These are phyloP conservation scores for Gymnobelideus leadbeateri DNA, from an alignment of 2,113 vertebrate species.

Conservation along the genomic window DNA sequence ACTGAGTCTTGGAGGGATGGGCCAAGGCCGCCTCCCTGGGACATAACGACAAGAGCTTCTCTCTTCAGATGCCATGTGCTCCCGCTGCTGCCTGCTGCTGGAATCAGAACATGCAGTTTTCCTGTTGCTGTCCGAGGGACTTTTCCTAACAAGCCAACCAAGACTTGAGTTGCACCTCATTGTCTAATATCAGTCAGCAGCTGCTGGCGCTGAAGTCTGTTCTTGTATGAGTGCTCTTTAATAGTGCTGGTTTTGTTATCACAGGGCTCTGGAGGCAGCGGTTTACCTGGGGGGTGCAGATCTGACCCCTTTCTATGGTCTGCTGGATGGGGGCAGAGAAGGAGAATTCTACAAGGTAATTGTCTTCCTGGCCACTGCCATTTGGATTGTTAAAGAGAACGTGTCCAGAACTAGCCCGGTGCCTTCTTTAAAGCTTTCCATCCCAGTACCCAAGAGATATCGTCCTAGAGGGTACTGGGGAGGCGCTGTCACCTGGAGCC, in stretches of 20 bases:
- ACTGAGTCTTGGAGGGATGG: not conserved
- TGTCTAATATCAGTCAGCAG: not conserved
- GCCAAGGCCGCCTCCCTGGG: no score
- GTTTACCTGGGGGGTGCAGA: slow-evolving; percentile 90
- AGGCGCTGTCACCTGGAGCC: not conserved
- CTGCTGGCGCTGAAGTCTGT: not conserved
- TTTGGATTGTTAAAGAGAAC: slow-evolving; percentile 26
- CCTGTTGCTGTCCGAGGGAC: not conserved
- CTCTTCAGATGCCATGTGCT: not conserved
- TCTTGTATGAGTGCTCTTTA: slow-evolving; percentile 41
- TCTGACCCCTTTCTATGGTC: slow-evolving; percentile 91
- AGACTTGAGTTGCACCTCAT: not conserved
- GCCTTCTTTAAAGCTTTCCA: slow-evolving; percentile 5
- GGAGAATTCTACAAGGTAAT: slow-evolving; percentile 92
- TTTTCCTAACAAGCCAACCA: not conserved
- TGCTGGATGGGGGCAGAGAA: slow-evolving; percentile 91
- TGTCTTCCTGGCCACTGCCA: slow-evolving; percentile 43
- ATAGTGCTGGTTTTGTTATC: slow-evolving; percentile 53
- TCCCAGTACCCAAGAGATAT: slow-evolving; percentile 50
- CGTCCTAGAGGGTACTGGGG: slow-evolving; percentile 58
- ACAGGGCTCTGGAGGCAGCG: slow-evolving; percentile 90
- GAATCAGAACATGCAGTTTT: not conserved
- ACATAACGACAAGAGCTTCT: not conserved
- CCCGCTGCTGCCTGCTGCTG: not conserved
- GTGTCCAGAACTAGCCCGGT: slow-evolving; percentile 42